Evolutionary conservation across 1,140 invertebrate genomes (phyloP).

Genomic region (Stenopsyche tienmushanensis): DNA sequence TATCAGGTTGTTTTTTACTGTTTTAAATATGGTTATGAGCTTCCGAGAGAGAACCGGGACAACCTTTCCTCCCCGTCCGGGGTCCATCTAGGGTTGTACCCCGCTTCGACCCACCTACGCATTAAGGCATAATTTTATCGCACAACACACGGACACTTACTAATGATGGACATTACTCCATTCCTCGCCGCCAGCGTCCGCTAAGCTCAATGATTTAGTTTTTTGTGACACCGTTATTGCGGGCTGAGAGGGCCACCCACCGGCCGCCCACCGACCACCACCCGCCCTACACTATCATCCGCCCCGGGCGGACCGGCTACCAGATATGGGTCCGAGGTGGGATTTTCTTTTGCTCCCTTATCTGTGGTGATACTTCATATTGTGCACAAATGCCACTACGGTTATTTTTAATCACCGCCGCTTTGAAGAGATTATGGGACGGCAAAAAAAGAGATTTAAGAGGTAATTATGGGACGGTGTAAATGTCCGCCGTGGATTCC

Average conservation of each 20-base stretch:
- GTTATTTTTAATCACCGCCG: conserved; percentile 25
- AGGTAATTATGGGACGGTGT: too few relatives aligned
- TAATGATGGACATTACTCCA: conserved; percentile 42
- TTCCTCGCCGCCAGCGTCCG: conserved; percentile 29
- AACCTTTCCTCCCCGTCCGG: neutral
- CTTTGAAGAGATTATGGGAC: conserved; percentile 1
- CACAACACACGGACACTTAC: conserved; percentile 42
- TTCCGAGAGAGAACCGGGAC: too few relatives aligned
- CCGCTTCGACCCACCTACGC: conserved; percentile 2
- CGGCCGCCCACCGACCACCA: conserved; percentile 1
- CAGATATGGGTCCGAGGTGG: conserved; percentile 15
- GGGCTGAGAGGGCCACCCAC: neutral
- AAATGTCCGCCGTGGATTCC: too few relatives aligned
- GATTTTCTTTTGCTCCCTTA: conserved; percentile 23
- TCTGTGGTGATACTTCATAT: conserved; percentile 26
- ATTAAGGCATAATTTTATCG: conserved; percentile 40
- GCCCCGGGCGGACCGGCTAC: neutral
- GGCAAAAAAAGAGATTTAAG: too few relatives aligned
- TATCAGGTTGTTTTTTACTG: too few relatives aligned
- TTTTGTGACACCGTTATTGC: conserved; percentile 33
- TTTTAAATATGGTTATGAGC: too few relatives aligned
- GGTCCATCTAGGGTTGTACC: neutral
- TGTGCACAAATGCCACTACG: conserved; percentile 9
- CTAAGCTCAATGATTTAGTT: conserved; percentile 42
- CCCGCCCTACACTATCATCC: conserved; percentile 25